Percentiles rank a stretch among this genome's conserved stretches.
Evolutionary conservation across 2,888 invertebrate species (phyloP).

Genomic region (Cryptophagus acutangulus): DNA sequence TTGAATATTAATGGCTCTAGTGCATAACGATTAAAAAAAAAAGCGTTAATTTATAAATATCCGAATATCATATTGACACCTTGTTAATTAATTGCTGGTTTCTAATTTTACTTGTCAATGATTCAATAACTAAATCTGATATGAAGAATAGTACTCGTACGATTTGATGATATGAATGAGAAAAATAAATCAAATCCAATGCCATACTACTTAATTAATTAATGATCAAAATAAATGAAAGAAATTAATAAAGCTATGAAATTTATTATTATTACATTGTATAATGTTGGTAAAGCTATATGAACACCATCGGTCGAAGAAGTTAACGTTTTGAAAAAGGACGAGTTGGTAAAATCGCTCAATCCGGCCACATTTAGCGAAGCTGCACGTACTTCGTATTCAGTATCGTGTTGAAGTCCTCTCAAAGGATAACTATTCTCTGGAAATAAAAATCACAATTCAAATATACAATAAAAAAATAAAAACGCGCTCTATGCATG

Average conservation of each 20-base stretch:
- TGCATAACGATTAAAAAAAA: too few species aligned
- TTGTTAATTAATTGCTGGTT: too few species aligned
- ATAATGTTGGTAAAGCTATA: conserved; percentile 10
- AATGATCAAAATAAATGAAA: background rate
- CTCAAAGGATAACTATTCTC: conserved; percentile 51
- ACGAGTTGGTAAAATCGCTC: conserved; percentile 39
- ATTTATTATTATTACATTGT: background rate
- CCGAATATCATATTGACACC: too few species aligned
- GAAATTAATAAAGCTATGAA: background rate
- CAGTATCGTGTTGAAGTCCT: conserved; percentile 49
- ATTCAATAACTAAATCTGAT: too few species aligned
- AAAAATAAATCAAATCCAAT: background rate
- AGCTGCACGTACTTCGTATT: conserved; percentile 53
- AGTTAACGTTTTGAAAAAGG: conserved; percentile 32
- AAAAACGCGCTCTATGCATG: background rate
- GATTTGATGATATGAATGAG: too few species aligned
- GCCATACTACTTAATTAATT: too few species aligned
- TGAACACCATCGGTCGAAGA: conserved; percentile 13
- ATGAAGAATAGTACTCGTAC: too few species aligned
- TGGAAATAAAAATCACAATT: conserved; percentile 31
- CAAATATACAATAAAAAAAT: background rate
- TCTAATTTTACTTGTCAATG: too few species aligned
- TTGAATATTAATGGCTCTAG: too few species aligned
- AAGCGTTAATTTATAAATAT: too few species aligned
- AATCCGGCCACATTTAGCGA: conserved; percentile 55